Evolutionary conservation across 2,888 invertebrate species (phyloP), one percentile per base, ranked within the genome.

Genomic region (Drosophila tanythrix): DNA sequence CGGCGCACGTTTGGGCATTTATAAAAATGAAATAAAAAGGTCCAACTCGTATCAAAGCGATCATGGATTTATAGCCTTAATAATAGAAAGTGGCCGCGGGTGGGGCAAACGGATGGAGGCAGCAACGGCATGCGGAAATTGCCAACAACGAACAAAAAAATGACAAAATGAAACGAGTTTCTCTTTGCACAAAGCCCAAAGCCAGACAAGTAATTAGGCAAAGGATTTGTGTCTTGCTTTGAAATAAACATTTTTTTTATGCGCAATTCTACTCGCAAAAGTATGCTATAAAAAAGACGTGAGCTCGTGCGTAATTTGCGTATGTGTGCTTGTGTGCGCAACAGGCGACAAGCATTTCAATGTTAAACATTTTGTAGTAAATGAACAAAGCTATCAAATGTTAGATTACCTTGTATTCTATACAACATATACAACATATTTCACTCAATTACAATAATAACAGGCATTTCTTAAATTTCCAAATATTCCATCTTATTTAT

Each of bases 21-120:
- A 74, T 76, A 79, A 81, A 82, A 76, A 75, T 74, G 73, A 78
- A 80, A 83, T 80, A 88, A 77, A 76, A 69, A 71, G 67, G 74
- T 70, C 72, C 72, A 72, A 74, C 86, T 87, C 89, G 89, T 87
- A 86, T 88, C 87, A 88, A 88, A 83, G 82, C 88, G 87, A 89
- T 88, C 89, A 89, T 89, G 82, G 87, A 88, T 88, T 88, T 88
- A 89, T 88, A 83, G 85, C 89, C 88, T 89, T 89, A 89, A 85
- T 85, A 88, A 89, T 88, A 83, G 85, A 68, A 76, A 71, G 68
- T 53, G 74, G 69, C 55, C 21, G 38, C 53, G 35, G 61, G 38
- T 48, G 60, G 38, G 51, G 58, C 25, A 31, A 46, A 65, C 27
- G 43, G 48, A 33, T 31, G 60, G 56, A 21, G 38, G 50, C 57